Evolutionary conservation across 2,113 vertebrate species (phyloP).

Genomic region (Harpagus bidentatus): DNA sequence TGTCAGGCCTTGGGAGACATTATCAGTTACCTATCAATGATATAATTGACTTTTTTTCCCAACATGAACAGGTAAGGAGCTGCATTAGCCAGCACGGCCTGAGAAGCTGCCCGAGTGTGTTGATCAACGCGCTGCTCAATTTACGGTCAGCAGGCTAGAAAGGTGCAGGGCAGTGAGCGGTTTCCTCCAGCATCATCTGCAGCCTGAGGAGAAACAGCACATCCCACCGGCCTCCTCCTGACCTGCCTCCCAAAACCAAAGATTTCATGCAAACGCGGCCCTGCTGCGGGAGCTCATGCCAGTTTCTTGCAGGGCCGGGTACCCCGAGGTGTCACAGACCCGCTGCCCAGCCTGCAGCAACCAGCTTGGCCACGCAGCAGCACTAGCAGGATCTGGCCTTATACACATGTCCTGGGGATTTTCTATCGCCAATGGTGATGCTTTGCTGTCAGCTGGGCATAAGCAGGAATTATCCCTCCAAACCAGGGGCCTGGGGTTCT

Average conservation of each 20-base stretch:
- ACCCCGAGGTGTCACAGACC: background rate
- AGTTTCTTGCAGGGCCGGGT: background rate
- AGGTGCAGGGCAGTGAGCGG: background rate
- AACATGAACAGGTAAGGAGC: background rate
- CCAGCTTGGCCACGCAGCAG: rapidly evolving
- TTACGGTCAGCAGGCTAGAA: background rate
- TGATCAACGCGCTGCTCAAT: background rate
- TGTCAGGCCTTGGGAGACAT: background rate
- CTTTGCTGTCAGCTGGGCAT: background rate
- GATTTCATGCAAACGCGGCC: background rate
- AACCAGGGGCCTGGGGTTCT: background rate
- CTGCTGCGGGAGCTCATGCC: background rate
- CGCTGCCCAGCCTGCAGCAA: background rate
- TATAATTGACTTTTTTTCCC: background rate
- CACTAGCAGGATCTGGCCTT: background rate
- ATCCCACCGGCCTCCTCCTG: background rate
- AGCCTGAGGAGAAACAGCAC: background rate
- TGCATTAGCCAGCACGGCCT: background rate
- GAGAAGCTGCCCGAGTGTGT: background rate
- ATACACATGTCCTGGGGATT: background rate
- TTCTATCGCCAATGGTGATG: background rate
- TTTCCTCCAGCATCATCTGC: background rate
- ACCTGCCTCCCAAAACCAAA: background rate
- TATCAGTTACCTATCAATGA: background rate
- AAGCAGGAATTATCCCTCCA: background rate